phyloP scores from a whole-genome alignment of 2,888 invertebrate genomes.

The Aproaerema taeniolella region DNA sequence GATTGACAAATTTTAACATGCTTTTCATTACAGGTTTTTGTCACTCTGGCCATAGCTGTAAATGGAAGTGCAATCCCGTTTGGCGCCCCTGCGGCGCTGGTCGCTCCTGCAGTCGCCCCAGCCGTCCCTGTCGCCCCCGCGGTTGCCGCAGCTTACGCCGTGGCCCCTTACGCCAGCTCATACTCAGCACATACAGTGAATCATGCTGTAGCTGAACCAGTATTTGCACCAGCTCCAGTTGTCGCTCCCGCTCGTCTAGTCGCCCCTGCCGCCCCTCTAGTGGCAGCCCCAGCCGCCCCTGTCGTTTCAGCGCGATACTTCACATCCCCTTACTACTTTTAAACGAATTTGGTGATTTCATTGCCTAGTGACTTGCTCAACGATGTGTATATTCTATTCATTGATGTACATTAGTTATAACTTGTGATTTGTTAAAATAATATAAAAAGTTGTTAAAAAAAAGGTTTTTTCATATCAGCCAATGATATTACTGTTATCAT shows the following conservation, averaged over 20 bases:
- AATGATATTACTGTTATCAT: no score
- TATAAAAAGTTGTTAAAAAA: no score
- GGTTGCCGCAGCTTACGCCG: conserved; percentile 68
- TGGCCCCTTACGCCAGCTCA: conserved; percentile 85
- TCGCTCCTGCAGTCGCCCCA: conserved; percentile 49
- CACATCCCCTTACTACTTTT: conserved; percentile 52
- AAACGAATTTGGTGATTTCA: conserved; percentile 66
- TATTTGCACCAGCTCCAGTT: conserved; percentile 55
- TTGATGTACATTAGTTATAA: conserved; percentile 21
- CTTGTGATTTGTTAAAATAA: conserved; percentile 17
- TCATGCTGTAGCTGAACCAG: conserved; percentile 85
- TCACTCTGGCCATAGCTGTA: conserved; percentile 51
- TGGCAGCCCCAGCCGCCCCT: conserved; percentile 24
- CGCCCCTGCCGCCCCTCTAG: conserved; percentile 26
- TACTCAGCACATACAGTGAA: conserved; percentile 86
- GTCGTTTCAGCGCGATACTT: conserved; percentile 37
- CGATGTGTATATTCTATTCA: no score
- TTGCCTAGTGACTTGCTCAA: conserved; percentile 72
- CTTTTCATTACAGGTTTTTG: conserved; percentile 51
- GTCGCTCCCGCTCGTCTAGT: conserved; percentile 27
- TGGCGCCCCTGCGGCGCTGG: conserved; percentile 72
- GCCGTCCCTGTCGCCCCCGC: conserved; percentile 76
- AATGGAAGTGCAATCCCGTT: conserved; percentile 52
- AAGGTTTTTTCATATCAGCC: no score
- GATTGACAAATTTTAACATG: not conserved